A percentile compares a stretch with the other conserved stretches of the same genome.
phyloP scores from a whole-genome alignment of 2,888 invertebrate species.

The Nemapogon koenigi region DNA sequence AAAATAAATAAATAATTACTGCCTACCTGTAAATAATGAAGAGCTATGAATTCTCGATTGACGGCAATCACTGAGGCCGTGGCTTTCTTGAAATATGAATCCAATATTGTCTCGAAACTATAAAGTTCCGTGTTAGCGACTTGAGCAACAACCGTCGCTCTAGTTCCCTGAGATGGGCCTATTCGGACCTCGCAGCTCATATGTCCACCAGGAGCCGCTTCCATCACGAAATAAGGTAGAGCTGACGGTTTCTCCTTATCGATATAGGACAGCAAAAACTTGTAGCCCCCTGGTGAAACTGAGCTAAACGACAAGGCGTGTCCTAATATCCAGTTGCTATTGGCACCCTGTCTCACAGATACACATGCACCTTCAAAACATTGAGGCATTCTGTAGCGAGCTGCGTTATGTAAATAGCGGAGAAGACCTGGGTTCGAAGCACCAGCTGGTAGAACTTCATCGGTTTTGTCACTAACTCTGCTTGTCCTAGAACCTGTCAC shows the following conservation, averaged over 20 bases:
- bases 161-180: conserved; percentile 33
- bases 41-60: conserved; percentile 49
- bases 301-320: conserved; percentile 52
- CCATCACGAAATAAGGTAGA: conserved; percentile 52
- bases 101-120: conserved; percentile 51
- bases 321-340: conserved; percentile 43
- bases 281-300: conserved; percentile 55
- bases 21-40: conserved; percentile 48
- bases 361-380: conserved; percentile 53
- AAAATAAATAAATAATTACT: too few species aligned
- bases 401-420: conserved; percentile 48
- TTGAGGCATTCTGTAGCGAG: conserved; percentile 47
- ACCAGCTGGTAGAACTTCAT: conserved; percentile 31
- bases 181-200: conserved; percentile 52
- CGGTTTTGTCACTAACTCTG: conserved; percentile 23
- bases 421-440: conserved; percentile 44
- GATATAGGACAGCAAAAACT: conserved; percentile 40
- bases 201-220: conserved; percentile 54
- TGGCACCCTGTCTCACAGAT: conserved; percentile 40
- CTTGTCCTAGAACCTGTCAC: conserved; percentile 47
- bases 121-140: conserved; percentile 44
- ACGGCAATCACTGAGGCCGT: conserved; percentile 52
- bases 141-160: conserved; percentile 47
- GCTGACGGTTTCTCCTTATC: conserved; percentile 33
- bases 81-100: conserved; percentile 39